Percentiles rank a stretch among this genome's conserved stretches.
Conservation (phyloP, 1,140 invertebrate species). For the Anagrus nilaparvatae region DNA sequence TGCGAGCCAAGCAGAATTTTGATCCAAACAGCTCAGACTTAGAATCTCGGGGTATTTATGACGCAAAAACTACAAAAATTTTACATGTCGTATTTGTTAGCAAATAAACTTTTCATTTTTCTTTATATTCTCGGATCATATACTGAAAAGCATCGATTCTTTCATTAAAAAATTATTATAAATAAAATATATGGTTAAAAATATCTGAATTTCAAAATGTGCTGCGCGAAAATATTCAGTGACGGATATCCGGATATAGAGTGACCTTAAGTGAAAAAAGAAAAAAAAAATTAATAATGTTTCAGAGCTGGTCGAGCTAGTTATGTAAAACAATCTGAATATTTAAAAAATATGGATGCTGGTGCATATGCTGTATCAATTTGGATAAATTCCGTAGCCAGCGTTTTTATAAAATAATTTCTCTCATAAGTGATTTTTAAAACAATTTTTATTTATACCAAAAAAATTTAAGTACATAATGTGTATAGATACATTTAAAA, state of each 20-base stretch:
- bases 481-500: constrained; percentile 16
- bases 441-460: constrained; percentile 16
- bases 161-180: constrained; percentile 4
- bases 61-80: too few species aligned
- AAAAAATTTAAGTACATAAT: constrained; percentile 18
- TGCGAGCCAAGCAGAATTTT: too few species aligned
- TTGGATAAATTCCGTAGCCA: constrained; percentile 46
- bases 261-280: not conserved
- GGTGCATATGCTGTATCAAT: constrained; percentile 54
- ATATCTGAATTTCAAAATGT: too few species aligned
- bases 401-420: not conserved
- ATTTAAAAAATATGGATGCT: constrained; percentile 49
- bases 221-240: not conserved
- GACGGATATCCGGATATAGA: not conserved
- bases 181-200: too few species aligned
- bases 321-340: constrained; percentile 45
- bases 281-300: constrained; percentile 12
- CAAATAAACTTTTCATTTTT: too few species aligned
- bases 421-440: constrained; percentile 9
- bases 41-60: too few species aligned
- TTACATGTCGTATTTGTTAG: too few species aligned
- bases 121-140: too few species aligned
- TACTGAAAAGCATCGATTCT: too few species aligned
- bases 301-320: constrained; percentile 51
- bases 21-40: too few species aligned